Evolutionary conservation across 1,140 invertebrate genomes (phyloP).

Genomic region (Hylaeus volcanicus): DNA sequence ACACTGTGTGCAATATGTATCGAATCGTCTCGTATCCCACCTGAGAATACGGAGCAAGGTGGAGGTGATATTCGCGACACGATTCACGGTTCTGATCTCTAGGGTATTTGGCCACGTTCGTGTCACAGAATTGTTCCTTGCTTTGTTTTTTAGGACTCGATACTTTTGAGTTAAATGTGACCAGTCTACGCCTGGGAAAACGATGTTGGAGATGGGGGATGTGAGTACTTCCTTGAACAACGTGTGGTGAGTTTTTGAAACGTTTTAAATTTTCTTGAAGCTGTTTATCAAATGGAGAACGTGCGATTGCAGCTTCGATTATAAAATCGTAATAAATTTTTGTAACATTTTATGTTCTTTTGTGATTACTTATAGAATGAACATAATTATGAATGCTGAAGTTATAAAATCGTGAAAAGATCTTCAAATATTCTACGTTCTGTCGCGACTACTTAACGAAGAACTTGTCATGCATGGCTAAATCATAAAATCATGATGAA

Average conservation of each 20-base stretch:
- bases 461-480: too few relatives aligned
- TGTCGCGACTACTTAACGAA: too few relatives aligned
- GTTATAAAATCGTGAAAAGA: too few relatives aligned
- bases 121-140: constrained; percentile 57
- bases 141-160: constrained; percentile 41
- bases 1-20: constrained; percentile 60
- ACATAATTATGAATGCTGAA: too few relatives aligned
- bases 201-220: background rate
- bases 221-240: background rate
- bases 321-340: too few relatives aligned
- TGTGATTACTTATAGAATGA: too few relatives aligned
- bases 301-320: too few relatives aligned
- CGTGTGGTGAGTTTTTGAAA: background rate
- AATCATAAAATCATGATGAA: too few relatives aligned
- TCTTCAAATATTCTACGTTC: too few relatives aligned
- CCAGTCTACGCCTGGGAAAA: background rate
- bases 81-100: constrained; percentile 52
- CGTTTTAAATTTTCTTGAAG: too few relatives aligned
- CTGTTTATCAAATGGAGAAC: too few relatives aligned
- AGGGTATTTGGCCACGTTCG: constrained; percentile 48
- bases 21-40: constrained; percentile 52
- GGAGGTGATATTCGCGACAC: constrained; percentile 56
- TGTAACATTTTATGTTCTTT: too few relatives aligned
- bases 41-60: constrained; percentile 25
- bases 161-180: constrained; percentile 10